Base-by-base conservation (phyloP, 2,113 vertebrate genomes). In the Antennarius striatus region DNA sequence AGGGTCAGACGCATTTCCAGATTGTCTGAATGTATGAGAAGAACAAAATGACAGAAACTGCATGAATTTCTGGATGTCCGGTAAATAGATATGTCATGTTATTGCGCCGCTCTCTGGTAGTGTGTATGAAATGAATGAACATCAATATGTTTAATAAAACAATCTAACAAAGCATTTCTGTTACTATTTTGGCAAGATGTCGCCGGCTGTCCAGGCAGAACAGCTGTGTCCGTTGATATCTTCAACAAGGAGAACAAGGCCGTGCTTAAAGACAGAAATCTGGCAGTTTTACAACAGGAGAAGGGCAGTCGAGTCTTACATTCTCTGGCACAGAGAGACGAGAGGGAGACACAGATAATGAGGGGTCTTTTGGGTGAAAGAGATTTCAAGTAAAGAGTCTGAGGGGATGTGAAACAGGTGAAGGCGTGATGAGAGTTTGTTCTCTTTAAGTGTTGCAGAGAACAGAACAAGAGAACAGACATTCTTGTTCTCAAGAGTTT, bases 151-250 rank as follows among this genome's bases (percentile, higher is more conserved):
- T 68, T 36, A 61, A 63, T 61, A 81, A 67, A 81, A 61, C 75
- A 73, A 85, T 73, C 40, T 49, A 64, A 55, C 54, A 56, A 83
- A 71, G 75, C 43, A 82, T 87, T 65, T 49, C 42, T 70, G 74
- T 83, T 74, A 60, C 77, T 81, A 56, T 82, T 76, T 75, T 71
- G 73, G 70, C 72, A 81, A 83, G 84, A 87, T 80, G 72, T 75
- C 52, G 53, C 60, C 45, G 46, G 73, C 76, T 73, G 29, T 79
- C 56, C 75, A 66, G 52, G 67, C 63, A 39, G 56, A 56, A 82
- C 73, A 85, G 84, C 84, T 86, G 84, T 81, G 81, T 82, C 79
- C 76, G 66, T 76, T 77, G 79, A 86, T 86, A 86, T 80, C 70
- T 79, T 68, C 54, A 48, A 65, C 65, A 72, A 77, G 49, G 68